phyloP scores from a whole-genome alignment of 2,888 invertebrate species.

The Anthoptus insignis region DNA sequence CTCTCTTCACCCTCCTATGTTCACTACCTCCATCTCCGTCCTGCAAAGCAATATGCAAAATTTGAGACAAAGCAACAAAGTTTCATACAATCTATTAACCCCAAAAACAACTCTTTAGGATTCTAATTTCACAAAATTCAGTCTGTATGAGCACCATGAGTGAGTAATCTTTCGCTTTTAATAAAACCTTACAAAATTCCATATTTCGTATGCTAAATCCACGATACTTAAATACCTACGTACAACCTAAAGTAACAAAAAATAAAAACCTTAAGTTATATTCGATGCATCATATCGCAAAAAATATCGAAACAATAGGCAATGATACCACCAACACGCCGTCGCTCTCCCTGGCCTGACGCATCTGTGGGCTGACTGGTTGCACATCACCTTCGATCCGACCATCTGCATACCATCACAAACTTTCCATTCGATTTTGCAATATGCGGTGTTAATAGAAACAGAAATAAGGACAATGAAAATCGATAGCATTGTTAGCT shows the following conservation, averaged over 20 bases:
- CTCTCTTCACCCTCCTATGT: too few relatives aligned
- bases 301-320: conserved; percentile 64
- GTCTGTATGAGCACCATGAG: too few relatives aligned
- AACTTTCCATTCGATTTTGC: conserved; percentile 82
- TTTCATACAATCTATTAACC: too few relatives aligned
- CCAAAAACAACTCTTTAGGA: too few relatives aligned
- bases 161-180: too few relatives aligned
- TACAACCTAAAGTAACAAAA: too few relatives aligned
- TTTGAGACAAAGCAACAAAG: too few relatives aligned
- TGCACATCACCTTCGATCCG: conserved; percentile 74
- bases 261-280: conserved; percentile 3
- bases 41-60: too few relatives aligned
- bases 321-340: conserved; percentile 68
- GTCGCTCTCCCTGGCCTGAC: conserved; percentile 61
- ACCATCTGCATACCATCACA: conserved; percentile 65
- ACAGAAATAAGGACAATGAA: conserved; percentile 73
- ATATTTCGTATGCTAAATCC: not conserved
- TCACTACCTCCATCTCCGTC: too few relatives aligned
- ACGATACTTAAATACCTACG: not conserved
- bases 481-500: conserved; percentile 74
- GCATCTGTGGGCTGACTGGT: conserved; percentile 72
- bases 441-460: conserved; percentile 67
- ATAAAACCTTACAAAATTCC: too few relatives aligned
- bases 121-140: too few relatives aligned
- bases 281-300: conserved; percentile 31